Evolutionary conservation across 1,140 invertebrate genomes (phyloP), one percentile per base, ranked within the genome.

Genomic region (Rhagoletis pomonella): DNA sequence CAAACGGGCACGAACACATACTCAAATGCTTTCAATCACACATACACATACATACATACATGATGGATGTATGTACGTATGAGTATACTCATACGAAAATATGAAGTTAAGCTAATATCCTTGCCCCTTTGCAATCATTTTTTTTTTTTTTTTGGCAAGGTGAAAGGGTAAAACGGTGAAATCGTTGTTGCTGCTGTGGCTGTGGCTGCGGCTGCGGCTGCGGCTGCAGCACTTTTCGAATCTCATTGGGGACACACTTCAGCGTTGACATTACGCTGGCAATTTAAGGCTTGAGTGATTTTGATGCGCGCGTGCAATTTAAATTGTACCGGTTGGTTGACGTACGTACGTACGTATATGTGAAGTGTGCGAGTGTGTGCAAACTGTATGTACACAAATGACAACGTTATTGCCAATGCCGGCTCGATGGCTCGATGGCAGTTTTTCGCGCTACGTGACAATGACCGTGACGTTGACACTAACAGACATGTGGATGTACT

Each of bases 241-340:
- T 44, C 73, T 58, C 73, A 58, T 81, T 81, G 47, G 50, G 73
- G 73, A 81, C 73, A 81, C 73, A 81, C 73, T 81, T 55, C 73
- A 81, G 47, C 73, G 73, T 81, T 81, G 73, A 81, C 47, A 81
- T 81, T 81, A 81, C 73, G 2, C 47, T 81, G 73, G 47, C 73
- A 81, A 81, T 81, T 81, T 81, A 81, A 81, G 19, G 73, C 47
- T 81, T 81, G 73, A 81, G 73, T 81, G 73, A 81, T 81, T 81
- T 81, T 81, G 73, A 81, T 81, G 73, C 73, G 44, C 44, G 47
- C 73, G 47, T 81, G 73, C 73, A 81, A 55, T 81, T 81, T 81
- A 81, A 81, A 81, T 50, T 55, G 73, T 58, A 12, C 47, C 55
- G 29, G 29, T 29, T 29, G 29, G 29, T 29, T 29, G 29, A 29